Evolutionary conservation across 1,140 invertebrate species (phyloP).

Genomic region (Formica selysi): DNA sequence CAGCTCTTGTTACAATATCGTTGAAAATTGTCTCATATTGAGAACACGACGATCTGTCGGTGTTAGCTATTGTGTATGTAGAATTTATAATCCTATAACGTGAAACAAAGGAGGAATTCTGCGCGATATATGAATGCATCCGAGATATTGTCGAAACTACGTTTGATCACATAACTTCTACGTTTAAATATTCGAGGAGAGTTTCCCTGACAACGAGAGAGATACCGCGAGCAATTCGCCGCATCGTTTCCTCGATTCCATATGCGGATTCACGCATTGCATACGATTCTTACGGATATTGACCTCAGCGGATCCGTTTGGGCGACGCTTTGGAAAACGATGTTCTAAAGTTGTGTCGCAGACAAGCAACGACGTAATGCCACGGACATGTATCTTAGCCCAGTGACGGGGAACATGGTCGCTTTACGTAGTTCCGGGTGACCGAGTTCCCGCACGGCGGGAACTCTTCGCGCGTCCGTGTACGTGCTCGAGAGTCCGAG

Average conservation of each 20-base stretch:
- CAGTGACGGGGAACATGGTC: constrained; percentile 36
- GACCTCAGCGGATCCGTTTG: background rate
- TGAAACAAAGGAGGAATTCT: background rate
- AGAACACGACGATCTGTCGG: background rate
- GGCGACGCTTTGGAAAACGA: background rate
- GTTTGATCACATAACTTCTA: background rate
- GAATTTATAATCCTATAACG: background rate
- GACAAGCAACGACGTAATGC: constrained; percentile 13
- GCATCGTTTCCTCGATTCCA: background rate
- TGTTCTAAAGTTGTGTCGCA: constrained; percentile 1
- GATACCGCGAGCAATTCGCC: background rate
- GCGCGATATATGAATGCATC: background rate
- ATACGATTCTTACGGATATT: constrained; percentile 14
- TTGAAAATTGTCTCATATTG: background rate
- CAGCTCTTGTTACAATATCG: background rate
- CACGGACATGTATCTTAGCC: constrained; percentile 26
- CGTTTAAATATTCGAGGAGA: background rate
- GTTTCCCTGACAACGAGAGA: background rate
- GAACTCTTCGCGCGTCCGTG: background rate
- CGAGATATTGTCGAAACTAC: constrained; percentile 17
- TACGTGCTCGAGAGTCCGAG: constrained; percentile 7
- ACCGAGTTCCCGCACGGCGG: constrained; percentile 76
- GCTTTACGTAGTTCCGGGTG: constrained; percentile 79
- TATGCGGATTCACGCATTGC: background rate
- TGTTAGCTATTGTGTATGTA: background rate